phyloP scores from a whole-genome alignment of 2,797 vertebrate genomes.

The Crenichthys baileyi region DNA sequence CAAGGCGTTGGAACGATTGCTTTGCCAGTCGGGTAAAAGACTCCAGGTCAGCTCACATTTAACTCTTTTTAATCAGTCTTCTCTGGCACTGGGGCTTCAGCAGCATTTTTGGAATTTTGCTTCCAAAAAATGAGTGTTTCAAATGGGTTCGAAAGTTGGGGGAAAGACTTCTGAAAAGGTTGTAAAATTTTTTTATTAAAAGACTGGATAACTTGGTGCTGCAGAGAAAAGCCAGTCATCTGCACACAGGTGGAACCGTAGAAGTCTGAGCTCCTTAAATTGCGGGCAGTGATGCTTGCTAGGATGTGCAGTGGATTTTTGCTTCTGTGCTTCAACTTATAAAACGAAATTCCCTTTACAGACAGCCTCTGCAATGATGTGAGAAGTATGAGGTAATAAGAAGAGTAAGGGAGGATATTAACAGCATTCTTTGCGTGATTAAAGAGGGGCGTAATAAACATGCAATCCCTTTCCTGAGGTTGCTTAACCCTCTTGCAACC shows the following conservation, averaged over 20 bases:
- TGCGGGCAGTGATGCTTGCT: conserved; percentile 49
- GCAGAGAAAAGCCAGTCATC: conserved; percentile 7
- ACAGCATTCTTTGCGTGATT: conserved; percentile 70
- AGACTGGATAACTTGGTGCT: conserved; percentile 15
- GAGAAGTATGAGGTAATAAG: conserved; percentile 60
- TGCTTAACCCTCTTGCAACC: conserved; percentile 51
- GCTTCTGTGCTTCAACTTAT: conserved; percentile 31
- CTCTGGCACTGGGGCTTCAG: background rate
- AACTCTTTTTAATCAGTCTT: conserved; percentile 2
- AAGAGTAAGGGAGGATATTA: conserved; percentile 51
- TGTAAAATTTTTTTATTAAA: conserved; percentile 22
- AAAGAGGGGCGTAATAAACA: conserved; percentile 56
- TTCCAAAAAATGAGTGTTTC: background rate
- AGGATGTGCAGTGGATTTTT: conserved; percentile 43
- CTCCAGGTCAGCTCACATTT: conserved; percentile 84
- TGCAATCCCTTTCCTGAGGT: conserved; percentile 53
- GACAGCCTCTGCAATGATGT: conserved; percentile 55
- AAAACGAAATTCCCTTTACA: conserved; percentile 21
- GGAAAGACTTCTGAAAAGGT: conserved; percentile 13
- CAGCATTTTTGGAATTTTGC: background rate
- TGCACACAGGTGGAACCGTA: conserved; percentile 41
- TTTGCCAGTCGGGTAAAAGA: conserved; percentile 88
- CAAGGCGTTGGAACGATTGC: conserved; percentile 89
- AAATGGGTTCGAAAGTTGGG: background rate
- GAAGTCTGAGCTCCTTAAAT: conserved; percentile 61